Evolutionary conservation across 2,113 vertebrate species (phyloP).

Genomic region (Petaurus breviceps): DNA sequence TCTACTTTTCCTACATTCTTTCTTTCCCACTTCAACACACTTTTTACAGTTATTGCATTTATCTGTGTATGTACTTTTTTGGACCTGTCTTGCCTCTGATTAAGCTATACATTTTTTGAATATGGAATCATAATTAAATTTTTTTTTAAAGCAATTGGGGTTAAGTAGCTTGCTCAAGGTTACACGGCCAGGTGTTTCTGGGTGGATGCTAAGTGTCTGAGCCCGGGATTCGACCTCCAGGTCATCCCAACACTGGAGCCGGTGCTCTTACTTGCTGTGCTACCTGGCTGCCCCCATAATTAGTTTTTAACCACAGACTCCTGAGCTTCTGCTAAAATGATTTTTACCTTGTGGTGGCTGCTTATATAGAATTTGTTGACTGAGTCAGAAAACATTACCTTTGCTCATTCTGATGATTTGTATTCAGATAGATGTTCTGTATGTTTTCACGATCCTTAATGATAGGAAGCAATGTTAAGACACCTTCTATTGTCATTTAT

Average conservation of each 20-base stretch:
- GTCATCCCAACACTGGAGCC: too few species aligned
- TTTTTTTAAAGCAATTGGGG: too few species aligned
- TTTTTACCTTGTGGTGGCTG: not conserved
- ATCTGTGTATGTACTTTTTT: not conserved
- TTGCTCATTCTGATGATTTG: constrained; percentile 16
- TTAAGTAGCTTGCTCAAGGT: too few species aligned
- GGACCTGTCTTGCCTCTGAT: not conserved
- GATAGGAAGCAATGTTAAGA: not conserved
- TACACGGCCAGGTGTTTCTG: too few species aligned
- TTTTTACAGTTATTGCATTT: not conserved
- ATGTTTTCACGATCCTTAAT: constrained; percentile 31
- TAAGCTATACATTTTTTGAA: constrained; percentile 14
- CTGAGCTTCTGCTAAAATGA: constrained; percentile 5
- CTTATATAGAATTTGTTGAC: not conserved
- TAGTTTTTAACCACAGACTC: not conserved
- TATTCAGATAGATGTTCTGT: not conserved
- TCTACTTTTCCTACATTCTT: not conserved
- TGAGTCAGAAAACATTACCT: not conserved
- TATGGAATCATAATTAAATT: constrained; percentile 14
- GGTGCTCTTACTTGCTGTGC: too few species aligned
- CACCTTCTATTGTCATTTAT: not conserved
- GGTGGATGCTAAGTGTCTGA: too few species aligned
- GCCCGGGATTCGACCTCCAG: too few species aligned
- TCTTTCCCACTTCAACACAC: not conserved
- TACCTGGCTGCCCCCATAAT: too few species aligned